Evolutionary conservation across 2,888 invertebrate species (phyloP).

Genomic region (Drosophila testacea): DNA sequence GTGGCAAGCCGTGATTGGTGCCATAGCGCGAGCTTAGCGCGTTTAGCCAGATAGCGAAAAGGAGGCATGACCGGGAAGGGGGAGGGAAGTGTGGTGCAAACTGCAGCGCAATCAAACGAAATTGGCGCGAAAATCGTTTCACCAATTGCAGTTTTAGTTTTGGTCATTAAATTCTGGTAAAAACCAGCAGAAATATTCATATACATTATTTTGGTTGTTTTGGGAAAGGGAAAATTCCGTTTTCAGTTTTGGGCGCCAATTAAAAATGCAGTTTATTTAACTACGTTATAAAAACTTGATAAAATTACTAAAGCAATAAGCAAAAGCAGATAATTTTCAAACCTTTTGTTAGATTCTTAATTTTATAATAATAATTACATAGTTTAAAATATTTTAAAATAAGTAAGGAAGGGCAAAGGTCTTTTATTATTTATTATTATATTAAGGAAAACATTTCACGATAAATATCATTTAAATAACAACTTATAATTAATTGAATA

Average conservation of each 20-base stretch:
- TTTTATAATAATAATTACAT: no score
- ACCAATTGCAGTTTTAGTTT: slow-evolving; percentile 74
- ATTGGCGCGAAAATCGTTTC: slow-evolving; percentile 79
- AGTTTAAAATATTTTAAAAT: no score
- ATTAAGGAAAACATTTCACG: no score
- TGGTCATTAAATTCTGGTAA: slow-evolving; percentile 60
- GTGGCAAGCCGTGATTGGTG: slow-evolving; percentile 83
- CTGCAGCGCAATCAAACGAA: slow-evolving; percentile 69
- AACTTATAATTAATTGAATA: no score
- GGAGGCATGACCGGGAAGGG: background rate
- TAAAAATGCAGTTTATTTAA: slow-evolving; percentile 42
- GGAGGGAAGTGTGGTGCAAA: slow-evolving; percentile 10
- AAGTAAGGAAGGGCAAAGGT: no score
- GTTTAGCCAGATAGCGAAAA: slow-evolving; percentile 39
- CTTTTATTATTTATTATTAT: no score
- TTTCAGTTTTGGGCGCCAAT: slow-evolving; percentile 22
- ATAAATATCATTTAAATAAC: no score
- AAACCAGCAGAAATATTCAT: slow-evolving; percentile 36
- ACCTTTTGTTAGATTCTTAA: no score
- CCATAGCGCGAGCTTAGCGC: slow-evolving; percentile 57
- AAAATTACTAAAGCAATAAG: slow-evolving; percentile 22
- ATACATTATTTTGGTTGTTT: slow-evolving; percentile 27
- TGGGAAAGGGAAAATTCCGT: background rate
- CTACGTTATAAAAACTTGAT: slow-evolving; percentile 21
- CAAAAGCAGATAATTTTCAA: background rate